A percentile compares a stretch with the other conserved stretches of the same genome.
These are phyloP conservation scores for Listronotus oregonensis DNA, from an alignment of 1,140 invertebrate species.

Conservation along the genomic window DNA sequence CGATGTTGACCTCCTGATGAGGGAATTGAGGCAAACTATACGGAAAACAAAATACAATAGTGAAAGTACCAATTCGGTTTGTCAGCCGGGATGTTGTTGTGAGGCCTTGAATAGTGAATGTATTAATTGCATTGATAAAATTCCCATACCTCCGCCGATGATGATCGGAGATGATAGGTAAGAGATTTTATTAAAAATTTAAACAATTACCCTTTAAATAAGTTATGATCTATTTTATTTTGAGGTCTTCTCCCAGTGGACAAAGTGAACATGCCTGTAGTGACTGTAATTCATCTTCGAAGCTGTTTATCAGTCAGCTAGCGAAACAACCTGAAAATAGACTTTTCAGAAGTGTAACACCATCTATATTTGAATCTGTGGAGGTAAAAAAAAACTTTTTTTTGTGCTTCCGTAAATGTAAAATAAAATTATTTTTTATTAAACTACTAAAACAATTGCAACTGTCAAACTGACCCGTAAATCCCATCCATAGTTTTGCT, in stretches of 20 bases:
- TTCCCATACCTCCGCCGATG: slow-evolving; percentile 54
- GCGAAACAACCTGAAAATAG: slow-evolving; percentile 48
- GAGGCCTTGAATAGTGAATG: slow-evolving; percentile 65
- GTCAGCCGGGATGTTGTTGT: slow-evolving; percentile 67
- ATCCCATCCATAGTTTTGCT: too few relatives aligned
- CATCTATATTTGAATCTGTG: slow-evolving; percentile 51
- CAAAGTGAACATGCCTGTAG: slow-evolving; percentile 75
- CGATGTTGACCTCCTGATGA: slow-evolving; percentile 75
- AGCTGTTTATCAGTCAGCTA: slow-evolving; percentile 52
- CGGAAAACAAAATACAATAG: slow-evolving; percentile 60
- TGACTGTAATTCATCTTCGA: slow-evolving; percentile 60
- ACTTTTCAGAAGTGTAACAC: slow-evolving; percentile 52
- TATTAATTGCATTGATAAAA: slow-evolving; percentile 59
- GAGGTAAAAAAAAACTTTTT: slow-evolving; percentile 40
- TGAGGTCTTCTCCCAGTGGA: slow-evolving; percentile 77
- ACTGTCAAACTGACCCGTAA: too few relatives aligned
- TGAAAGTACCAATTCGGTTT: slow-evolving; percentile 58
- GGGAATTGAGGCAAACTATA: slow-evolving; percentile 74
- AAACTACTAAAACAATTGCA: too few relatives aligned
- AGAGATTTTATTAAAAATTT: slow-evolving; percentile 2
- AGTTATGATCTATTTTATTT: too few relatives aligned
- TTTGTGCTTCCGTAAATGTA: background rate
- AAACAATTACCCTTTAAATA: too few relatives aligned
- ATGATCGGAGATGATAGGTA: slow-evolving; percentile 60
- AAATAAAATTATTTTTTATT: too few relatives aligned